A percentile compares a stretch with the other conserved stretches of the same genome.
Conservation (phyloP, 2,797 vertebrate species). For the Schizothorax lantsangensis region DNA sequence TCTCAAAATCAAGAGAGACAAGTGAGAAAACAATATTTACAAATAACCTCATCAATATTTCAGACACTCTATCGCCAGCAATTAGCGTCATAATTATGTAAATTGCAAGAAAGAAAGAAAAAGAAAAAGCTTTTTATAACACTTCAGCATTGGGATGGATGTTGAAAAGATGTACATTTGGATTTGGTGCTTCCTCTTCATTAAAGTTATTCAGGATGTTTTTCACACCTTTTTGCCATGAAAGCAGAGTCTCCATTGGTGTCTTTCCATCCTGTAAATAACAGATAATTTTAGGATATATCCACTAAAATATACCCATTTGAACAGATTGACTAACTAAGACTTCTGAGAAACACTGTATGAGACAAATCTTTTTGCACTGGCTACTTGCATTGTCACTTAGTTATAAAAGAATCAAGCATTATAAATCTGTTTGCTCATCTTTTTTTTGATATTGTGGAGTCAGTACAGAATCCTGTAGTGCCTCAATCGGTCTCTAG, state of each 20-base stretch:
- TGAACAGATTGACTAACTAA: not conserved
- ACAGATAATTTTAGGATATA: not conserved
- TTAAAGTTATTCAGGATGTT: constrained; percentile 88
- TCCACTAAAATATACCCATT: not conserved
- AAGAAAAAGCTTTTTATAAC: not conserved
- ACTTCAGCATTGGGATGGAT: not conserved
- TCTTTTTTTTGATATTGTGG: not conserved
- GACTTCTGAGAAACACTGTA: not conserved
- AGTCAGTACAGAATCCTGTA: not conserved
- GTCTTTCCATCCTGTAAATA: constrained; percentile 89
- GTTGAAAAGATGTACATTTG: constrained; percentile 4
- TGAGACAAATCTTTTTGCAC: not conserved
- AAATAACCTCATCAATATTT: constrained; percentile 18
- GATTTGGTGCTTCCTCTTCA: constrained; percentile 66
- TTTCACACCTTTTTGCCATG: constrained; percentile 95
- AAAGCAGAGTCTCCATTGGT: constrained; percentile 87
- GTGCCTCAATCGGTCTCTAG: constrained; percentile 1
- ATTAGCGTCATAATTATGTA: constrained; percentile 14
- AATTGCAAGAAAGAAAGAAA: constrained; percentile 2
- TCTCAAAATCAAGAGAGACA: constrained; percentile 2
- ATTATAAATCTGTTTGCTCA: not conserved
- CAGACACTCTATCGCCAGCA: constrained; percentile 47
- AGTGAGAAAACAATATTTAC: constrained; percentile 28
- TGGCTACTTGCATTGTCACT: not conserved
- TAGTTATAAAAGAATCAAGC: not conserved